Evolutionary conservation across 2,113 vertebrate genomes (phyloP), one percentile per base, ranked within the genome.

Genomic region (Phasianus colchicus): DNA sequence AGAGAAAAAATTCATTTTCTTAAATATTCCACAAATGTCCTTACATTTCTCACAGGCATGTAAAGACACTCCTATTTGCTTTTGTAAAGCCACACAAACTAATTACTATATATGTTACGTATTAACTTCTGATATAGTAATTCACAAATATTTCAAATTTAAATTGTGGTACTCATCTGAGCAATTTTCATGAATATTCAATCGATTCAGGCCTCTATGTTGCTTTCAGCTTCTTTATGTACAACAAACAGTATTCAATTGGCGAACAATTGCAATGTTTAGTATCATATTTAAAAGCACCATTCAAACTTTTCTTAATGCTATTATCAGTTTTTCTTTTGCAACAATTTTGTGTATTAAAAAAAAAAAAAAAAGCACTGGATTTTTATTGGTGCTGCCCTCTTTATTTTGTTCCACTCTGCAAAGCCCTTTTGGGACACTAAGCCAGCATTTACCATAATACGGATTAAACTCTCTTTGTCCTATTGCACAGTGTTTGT

Each of bases 371-470:
- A 98, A 98, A 98, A 97, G 98, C 98, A 91, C 86, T 96, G 97
- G 97, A 97, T 98, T 98, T 98, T 98, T 98, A 98, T 98, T 98
- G 97, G 97, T 32, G 95, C 97, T 98, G 98, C 97, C 97, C 97
- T 97, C 97, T 98, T 98, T 98, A 98, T 98, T 98, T 98, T 97
- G 97, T 98, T 96, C 96, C 96, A 97, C 97, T 98, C 98, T 97
- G 98, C 98, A 98, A 98, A 98, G 98, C 97, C 98, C 98, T 98
- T 98, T 98, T 97, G 98, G 98, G 98, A 98, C 98, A 98, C 98
- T 99, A 99, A 99, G 98, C 98, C 98, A 98, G 98, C 98, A 98
- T 98, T 98, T 98, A 98, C 98, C 98, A 98, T 99, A 99, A 99
- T 99, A 98, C 98, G 98, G 99, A 99, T 99, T 99, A 99, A 98